Percentiles rank a stretch among this genome's conserved stretches.
These are phyloP conservation scores for Eulemur macaco DNA, from an alignment of 2,113 vertebrate species.

Conservation along the genomic window DNA sequence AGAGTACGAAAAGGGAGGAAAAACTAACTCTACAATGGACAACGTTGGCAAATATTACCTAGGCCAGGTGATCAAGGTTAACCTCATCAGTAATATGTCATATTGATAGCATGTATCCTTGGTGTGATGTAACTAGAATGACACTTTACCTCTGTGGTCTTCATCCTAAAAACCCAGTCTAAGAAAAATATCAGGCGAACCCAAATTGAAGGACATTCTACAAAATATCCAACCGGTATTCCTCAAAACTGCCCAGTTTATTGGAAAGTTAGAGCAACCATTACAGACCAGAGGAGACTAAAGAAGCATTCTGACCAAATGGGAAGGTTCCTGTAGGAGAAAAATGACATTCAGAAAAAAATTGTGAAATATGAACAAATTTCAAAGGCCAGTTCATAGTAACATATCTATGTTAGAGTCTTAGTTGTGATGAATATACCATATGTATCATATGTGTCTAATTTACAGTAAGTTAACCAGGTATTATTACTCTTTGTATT, in stretches of 20 bases:
- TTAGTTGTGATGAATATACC: neutral
- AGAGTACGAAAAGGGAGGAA: neutral
- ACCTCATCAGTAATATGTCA: neutral
- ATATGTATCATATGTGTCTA: neutral
- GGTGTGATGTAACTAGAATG: neutral
- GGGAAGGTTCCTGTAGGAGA: neutral
- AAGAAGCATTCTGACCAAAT: neutral
- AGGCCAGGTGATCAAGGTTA: neutral
- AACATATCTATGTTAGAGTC: neutral
- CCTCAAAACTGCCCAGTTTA: neutral
- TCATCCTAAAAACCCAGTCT: neutral
- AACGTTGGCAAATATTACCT: neutral
- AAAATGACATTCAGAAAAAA: neutral
- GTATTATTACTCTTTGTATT: neutral
- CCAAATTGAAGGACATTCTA: neutral
- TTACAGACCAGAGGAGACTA: neutral
- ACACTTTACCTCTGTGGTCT: neutral
- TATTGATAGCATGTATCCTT: neutral
- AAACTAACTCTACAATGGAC: neutral
- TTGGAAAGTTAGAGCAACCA: neutral
- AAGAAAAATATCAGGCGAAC: neutral
- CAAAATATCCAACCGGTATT: neutral
- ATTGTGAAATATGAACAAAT: neutral
- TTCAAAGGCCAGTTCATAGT: neutral
- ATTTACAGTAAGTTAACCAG: neutral